Evolutionary conservation across 2,888 invertebrate genomes (phyloP), one percentile per base, ranked within the genome.

Genomic region (Boloria euphrosyne): DNA sequence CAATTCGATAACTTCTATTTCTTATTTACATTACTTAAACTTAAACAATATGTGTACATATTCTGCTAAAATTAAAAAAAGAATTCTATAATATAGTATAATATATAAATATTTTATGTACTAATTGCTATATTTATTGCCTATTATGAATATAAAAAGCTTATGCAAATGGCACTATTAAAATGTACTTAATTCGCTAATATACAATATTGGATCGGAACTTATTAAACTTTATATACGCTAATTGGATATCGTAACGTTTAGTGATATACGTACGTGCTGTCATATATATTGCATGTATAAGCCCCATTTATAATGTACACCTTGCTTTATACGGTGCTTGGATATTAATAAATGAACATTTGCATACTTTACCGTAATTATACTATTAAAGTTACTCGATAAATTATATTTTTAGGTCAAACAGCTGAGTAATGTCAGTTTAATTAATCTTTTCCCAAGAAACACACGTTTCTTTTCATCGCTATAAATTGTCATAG

Each of bases 281-380:
- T 76, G 74, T 75, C 72, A 74, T 65, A 71, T 53, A 69, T 64
- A 72, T 75, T 71, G 77, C 75, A 76, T 78, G 76, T 80, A 80
- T 80, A 76, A 78, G 76, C 77, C 78, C 80, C 82, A 83, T 84
- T 86, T 80, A 83, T 80, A 78, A 79, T 74, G 70, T 74, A 76
- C 76, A 71, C 76, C 78, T 78, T 75, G 72, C 72, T 73, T 76
- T 74, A 69, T 62, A 68, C 62, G 62, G 66, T 62, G 47, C 47
- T 62, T 46, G 62, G 53, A 54, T 67, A 62, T 67, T 67, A 67
- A 67, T 67, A 67, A 53, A 80, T 77, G 76, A 75, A 69, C 65
- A 65, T 70, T 67, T 62, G 54, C 62, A 67, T 66, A 66, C 51
- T 57, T 55, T 57, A 47, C 7, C 57, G 53, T 63, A 67, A 67